These are phyloP conservation scores for Bolborhynchus lineola DNA, from an alignment of 2,113 vertebrate genomes.

Conservation along the genomic window DNA sequence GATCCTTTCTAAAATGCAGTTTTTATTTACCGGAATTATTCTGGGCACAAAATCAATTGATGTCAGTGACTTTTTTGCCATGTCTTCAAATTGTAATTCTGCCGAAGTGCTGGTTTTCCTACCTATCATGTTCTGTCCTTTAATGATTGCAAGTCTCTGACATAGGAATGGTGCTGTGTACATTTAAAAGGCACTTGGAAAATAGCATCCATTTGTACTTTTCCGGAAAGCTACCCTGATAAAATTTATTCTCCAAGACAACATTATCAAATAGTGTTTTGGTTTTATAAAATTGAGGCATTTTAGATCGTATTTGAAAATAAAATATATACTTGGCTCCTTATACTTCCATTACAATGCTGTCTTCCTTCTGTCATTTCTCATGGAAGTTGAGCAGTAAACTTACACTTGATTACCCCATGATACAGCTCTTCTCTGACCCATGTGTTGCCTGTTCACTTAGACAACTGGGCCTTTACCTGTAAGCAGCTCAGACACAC, in stretches of 20 bases:
- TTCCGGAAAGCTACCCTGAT: neutral
- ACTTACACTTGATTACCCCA: neutral
- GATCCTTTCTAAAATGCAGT: neutral
- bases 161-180: neutral
- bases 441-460: neutral
- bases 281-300: neutral
- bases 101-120: neutral
- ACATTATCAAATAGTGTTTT: neutral
- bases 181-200: neutral
- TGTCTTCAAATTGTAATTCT: neutral
- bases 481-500: neutral
- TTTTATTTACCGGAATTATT: neutral
- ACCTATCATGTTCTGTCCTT: neutral
- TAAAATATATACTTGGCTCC: neutral
- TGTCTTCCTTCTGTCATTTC: neutral
- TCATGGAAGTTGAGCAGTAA: neutral
- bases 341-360: neutral
- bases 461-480: neutral
- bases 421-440: neutral
- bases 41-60: neutral
- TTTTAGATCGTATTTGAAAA: neutral
- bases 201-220: rapidly evolving
- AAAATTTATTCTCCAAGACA: neutral
- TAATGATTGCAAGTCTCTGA: neutral
- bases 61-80: neutral